Evolutionary conservation across 2,797 vertebrate genomes (phyloP).

Genomic region (Meda fulgida): DNA sequence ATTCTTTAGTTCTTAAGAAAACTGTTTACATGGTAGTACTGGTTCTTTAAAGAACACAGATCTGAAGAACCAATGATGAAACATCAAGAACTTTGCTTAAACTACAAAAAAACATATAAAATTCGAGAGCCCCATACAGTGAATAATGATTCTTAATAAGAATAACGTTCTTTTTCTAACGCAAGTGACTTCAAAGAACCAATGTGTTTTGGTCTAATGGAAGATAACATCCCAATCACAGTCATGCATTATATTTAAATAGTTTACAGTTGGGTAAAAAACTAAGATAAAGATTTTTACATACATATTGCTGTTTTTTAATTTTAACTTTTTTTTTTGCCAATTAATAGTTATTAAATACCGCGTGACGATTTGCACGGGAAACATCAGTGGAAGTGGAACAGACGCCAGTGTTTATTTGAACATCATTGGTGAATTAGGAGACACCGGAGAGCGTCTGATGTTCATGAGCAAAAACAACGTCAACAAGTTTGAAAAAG

Average conservation of each 20-base stretch:
- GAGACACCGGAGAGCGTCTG: constrained; percentile 91
- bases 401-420: constrained; percentile 93
- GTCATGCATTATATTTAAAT: not conserved
- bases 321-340: too few relatives aligned
- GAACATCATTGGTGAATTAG: constrained; percentile 87
- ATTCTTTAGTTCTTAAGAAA: not conserved
- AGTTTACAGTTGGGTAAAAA: not conserved
- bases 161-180: not conserved
- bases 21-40: not conserved
- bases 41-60: not conserved
- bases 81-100: not conserved
- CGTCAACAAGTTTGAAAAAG: constrained; percentile 94
- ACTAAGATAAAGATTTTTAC: not conserved
- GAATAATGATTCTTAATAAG: not conserved
- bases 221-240: not conserved
- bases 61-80: not conserved
- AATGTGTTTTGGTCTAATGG: not conserved
- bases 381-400: constrained; percentile 86
- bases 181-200: not conserved
- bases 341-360: constrained; percentile 88
- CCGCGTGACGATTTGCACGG: constrained; percentile 89
- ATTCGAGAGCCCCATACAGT: not conserved
- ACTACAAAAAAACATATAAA: not conserved
- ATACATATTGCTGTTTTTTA: not conserved
- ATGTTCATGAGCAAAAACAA: constrained; percentile 94